These are phyloP conservation scores for Nomada ruficornis DNA, from an alignment of 2,888 invertebrate species.

Conservation along the genomic window DNA sequence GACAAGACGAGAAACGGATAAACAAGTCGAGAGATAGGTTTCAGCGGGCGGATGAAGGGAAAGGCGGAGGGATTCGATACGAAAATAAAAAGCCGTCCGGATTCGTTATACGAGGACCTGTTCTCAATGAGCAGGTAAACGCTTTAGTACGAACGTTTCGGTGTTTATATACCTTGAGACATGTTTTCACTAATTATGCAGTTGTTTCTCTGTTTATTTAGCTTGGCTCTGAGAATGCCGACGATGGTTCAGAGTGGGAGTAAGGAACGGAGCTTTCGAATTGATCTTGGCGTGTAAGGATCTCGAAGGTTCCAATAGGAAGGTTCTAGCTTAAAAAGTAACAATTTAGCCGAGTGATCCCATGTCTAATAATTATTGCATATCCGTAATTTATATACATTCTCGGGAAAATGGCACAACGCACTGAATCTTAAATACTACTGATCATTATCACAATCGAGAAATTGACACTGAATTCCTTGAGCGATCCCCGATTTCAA, in stretches of 20 bases:
- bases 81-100: constrained; percentile 9
- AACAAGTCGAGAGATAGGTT: constrained; percentile 30
- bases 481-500: too few species aligned
- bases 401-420: too few species aligned
- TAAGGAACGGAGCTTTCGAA: too few species aligned
- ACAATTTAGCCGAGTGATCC: too few species aligned
- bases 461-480: too few species aligned
- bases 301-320: too few species aligned
- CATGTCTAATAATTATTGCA: too few species aligned
- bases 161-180: neutral
- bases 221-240: neutral
- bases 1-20: constrained; percentile 23
- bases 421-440: too few species aligned
- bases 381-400: too few species aligned
- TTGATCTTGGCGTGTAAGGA: too few species aligned
- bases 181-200: neutral
- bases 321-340: too few species aligned
- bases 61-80: neutral
- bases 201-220: neutral
- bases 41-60: neutral
- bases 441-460: too few species aligned
- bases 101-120: constrained; percentile 18
- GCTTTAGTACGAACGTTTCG: neutral
- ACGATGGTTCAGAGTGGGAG: neutral
- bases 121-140: constrained; percentile 1